Conservation (phyloP, 2,888 invertebrate species). For the Drosophila meridiana region DNA sequence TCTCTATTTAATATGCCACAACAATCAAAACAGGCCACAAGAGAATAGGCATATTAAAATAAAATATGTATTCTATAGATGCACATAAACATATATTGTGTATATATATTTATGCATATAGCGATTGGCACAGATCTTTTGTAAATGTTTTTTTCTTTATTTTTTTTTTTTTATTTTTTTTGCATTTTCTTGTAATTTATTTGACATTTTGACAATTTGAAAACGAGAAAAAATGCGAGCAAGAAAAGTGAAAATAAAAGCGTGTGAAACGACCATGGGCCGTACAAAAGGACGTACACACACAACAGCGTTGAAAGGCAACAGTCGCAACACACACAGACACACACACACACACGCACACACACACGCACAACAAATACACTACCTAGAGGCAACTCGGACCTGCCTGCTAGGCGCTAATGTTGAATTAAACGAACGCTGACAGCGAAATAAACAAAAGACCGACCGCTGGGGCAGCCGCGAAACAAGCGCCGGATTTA, state of each 20-base stretch:
- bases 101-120: slow-evolving; percentile 17
- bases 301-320: slow-evolving; percentile 40
- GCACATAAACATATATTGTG: slow-evolving; percentile 16
- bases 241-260: slow-evolving; percentile 35
- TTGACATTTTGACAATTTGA: slow-evolving; percentile 78
- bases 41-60: slow-evolving; percentile 39
- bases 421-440: slow-evolving; percentile 80
- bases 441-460: slow-evolving; percentile 75
- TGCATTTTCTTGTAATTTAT: slow-evolving; percentile 69
- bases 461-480: slow-evolving; percentile 38
- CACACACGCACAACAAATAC: slow-evolving; percentile 20
- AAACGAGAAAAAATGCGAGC: slow-evolving; percentile 40
- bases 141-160: slow-evolving; percentile 31
- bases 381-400: slow-evolving; percentile 39
- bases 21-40: slow-evolving; percentile 53
- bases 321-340: slow-evolving; percentile 36
- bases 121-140: slow-evolving; percentile 61
- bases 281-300: slow-evolving; percentile 50
- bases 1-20: slow-evolving; percentile 25
- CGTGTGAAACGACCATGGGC: slow-evolving; percentile 63
- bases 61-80: slow-evolving; percentile 24
- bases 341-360: neutral
- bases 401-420: slow-evolving; percentile 74
- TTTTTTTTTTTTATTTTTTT: slow-evolving; percentile 33
- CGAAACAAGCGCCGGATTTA: slow-evolving; percentile 52